Conservation (phyloP, 2,888 invertebrate species). For the Opisthograptis luteolata region DNA sequence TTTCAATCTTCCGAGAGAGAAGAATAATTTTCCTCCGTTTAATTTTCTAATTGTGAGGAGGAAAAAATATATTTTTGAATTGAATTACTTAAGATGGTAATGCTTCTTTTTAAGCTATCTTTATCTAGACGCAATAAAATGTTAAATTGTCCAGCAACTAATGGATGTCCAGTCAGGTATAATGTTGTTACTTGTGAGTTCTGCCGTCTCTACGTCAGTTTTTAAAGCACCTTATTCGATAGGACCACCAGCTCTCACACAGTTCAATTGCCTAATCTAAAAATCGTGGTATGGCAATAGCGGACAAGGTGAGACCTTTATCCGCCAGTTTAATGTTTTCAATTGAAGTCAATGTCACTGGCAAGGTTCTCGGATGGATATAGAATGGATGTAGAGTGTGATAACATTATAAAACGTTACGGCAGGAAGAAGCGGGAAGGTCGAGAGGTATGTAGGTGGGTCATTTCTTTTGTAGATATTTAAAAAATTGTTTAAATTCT, state of each 20-base stretch:
- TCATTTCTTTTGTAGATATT: constrained; percentile 4
- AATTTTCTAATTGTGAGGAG: no score
- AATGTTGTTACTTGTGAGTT: no score
- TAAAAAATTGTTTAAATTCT: background rate
- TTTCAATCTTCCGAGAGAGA: no score
- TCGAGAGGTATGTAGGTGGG: background rate
- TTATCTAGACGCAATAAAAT: no score
- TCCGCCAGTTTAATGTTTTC: constrained; percentile 42
- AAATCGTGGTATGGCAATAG: constrained; percentile 38
- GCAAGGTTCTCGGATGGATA: constrained; percentile 43
- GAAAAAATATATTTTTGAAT: no score
- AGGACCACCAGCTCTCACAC: constrained; percentile 6
- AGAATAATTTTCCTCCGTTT: no score
- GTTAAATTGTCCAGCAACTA: no score
- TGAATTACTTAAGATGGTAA: no score
- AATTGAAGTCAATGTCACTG: constrained; percentile 59
- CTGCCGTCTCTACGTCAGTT: no score
- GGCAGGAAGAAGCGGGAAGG: constrained; percentile 17
- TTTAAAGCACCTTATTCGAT: constrained; percentile 5
- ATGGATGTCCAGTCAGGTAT: no score
- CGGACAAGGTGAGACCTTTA: constrained; percentile 52
- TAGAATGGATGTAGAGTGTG: constrained; percentile 29
- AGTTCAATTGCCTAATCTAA: constrained; percentile 50
- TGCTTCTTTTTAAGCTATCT: no score
- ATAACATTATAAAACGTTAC: constrained; percentile 6